Evolutionary conservation across 2,888 invertebrate genomes (phyloP), one percentile per base, ranked within the genome.

Genomic region (Ormyrus nitidulus): DNA sequence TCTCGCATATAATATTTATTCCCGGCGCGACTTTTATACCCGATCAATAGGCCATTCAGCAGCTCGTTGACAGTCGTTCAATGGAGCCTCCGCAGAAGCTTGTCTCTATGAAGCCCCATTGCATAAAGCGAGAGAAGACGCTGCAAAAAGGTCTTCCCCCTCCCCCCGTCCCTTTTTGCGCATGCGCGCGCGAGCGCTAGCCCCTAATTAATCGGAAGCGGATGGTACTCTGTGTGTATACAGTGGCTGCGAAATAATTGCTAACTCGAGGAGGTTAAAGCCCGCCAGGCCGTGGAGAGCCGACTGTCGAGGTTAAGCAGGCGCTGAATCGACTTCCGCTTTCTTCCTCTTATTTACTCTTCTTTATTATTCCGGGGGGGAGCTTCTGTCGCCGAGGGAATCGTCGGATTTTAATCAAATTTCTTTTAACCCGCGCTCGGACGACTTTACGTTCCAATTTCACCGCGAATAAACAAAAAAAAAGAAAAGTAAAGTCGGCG

Each of bases 11-110:
- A 77, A 66, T 74, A 79, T 79, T 74, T 70, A 64, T 61, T 53
- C 49, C n/a, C 11, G n/a, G 54, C 64, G 49, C 19, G n/a, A 51
- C 56, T 75, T 79, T 70, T 79, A 75, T 79, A 53, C 48, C 13
- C 72, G 59, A 72, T 76, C 75, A 80, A 76, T 76, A 56, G 76
- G 56, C 80, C 62, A 80, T 76, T 80, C 80, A 76, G 6, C 8
- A 53, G 7, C 46, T 51, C 51, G 6, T 62, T 80, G 72, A 73
- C 80, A 80, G 71, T 72, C 61, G 71, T 66, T 77, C 77, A 77
- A 77, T 77, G 65, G 73, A 13, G 77, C 53, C 73, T 79, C 59
- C 75, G 53, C 61, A 13, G 71, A 71, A 75, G 77, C 76, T 68
- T 72, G 69, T 64, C 66, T 65, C 46, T 56, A 6, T 10, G 44